Evolutionary conservation across 2,113 vertebrate genomes (phyloP), one percentile per base, ranked within the genome.

Genomic region (Mesitornis unicolor): DNA sequence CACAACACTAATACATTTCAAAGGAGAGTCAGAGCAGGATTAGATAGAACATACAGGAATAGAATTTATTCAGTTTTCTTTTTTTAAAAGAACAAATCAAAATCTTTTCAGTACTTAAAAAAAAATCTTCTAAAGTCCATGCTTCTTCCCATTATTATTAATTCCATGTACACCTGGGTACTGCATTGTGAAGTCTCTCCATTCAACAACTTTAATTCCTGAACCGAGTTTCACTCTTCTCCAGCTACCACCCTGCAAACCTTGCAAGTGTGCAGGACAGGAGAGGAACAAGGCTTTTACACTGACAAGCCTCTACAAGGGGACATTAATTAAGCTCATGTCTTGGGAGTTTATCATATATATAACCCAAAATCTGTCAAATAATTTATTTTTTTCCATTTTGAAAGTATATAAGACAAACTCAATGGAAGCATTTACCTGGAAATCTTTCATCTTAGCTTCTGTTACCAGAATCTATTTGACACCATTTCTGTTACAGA

Each of bases 401-500:
- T 77, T 42, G 19, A 79, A 91, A 67, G 51, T 28, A 22, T 25
- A 4, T 19, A 16, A 36, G 64, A 83, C 4, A 15, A 91, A 84
- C 38, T 36, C 17, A 51, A 61, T 38, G 42, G 83, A 82, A 82
- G 88, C 81, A 85, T 51, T 80, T 57, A 87, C 75, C 61, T 88
- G 40, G 47, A 61, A 57, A 93, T 84, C 89, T 95, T 90, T 96
- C 51, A 47, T 43, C 90, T 86, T 48, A 60, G 90, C 76, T 84
- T 91, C 59, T 48, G 90, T 84, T 97, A 71, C 59, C 69, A 90
- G 40, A 40, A 60, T 73, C 92, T 74, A 86, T 95, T 74, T 79
- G 65, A 79, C 91, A 96, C 92, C 26, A 33, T 91, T 95, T 97
- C 97, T 98, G 98, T 94, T 89, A 97, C 95, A 98, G 96, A 98